A percentile compares a stretch with the other conserved stretches of the same genome.
Evolutionary conservation across 2,888 invertebrate species (phyloP).

Genomic region (Luffia ferchaultella): DNA sequence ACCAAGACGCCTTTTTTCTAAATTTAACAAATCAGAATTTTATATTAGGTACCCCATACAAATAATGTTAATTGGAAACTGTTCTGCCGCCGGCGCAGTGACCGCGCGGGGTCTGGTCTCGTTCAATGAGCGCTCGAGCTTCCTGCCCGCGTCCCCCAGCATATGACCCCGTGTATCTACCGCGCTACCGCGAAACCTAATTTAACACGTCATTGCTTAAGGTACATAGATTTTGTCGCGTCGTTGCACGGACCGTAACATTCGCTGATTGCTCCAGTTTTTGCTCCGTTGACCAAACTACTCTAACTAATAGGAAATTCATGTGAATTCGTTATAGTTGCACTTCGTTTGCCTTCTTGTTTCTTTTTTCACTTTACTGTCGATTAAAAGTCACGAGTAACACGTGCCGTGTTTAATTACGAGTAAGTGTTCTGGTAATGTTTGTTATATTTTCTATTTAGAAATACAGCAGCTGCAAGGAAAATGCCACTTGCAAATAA

Average conservation of each 20-base stretch:
- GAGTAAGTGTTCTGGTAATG: too few relatives aligned
- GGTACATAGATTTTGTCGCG: conserved; percentile 27
- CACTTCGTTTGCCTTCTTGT: not conserved
- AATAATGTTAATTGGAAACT: not conserved
- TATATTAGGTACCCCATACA: too few relatives aligned
- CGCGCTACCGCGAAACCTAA: conserved; percentile 18
- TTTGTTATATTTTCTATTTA: too few relatives aligned
- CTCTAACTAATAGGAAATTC: not conserved
- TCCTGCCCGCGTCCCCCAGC: not conserved
- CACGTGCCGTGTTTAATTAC: too few relatives aligned
- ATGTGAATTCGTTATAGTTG: not conserved
- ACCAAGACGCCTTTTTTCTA: too few relatives aligned
- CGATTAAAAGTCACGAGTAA: too few relatives aligned
- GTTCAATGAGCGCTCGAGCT: not conserved
- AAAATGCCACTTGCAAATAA: too few relatives aligned
- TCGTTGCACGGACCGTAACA: conserved; percentile 25
- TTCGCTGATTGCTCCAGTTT: conserved; percentile 24
- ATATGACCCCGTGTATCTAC: not conserved
- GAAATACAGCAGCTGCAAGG: too few relatives aligned
- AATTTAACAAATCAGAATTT: too few relatives aligned
- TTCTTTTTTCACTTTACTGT: too few relatives aligned
- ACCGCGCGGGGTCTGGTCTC: conserved; percentile 1
- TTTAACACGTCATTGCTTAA: conserved; percentile 42
- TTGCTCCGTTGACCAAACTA: conserved; percentile 8
- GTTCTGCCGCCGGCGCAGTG: conserved; percentile 3